phyloP scores from a whole-genome alignment of 2,797 vertebrate species.

The Xiphophorus birchmanni region DNA sequence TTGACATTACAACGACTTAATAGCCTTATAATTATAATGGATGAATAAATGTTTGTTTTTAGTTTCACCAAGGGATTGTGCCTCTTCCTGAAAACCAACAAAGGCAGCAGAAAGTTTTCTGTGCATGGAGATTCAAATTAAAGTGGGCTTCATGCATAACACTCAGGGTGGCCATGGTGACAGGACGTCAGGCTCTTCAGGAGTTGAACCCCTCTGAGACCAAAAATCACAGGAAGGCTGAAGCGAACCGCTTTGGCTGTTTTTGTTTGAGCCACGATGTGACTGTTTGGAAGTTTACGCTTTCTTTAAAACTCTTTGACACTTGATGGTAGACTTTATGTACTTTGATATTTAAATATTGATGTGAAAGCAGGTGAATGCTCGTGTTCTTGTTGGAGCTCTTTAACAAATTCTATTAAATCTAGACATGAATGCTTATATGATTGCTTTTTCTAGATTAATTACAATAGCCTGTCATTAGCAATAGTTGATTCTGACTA shows the following conservation, averaged over 20 bases:
- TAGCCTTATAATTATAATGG: constrained; percentile 11
- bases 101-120: constrained; percentile 16
- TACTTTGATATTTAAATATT: background rate
- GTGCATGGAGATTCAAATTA: constrained; percentile 35
- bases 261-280: constrained; percentile 12
- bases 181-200: constrained; percentile 62
- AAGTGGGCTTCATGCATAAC: constrained; percentile 57
- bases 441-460: constrained; percentile 55
- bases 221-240: constrained; percentile 43
- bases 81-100: constrained; percentile 27
- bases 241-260: constrained; percentile 26
- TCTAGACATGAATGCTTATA: constrained; percentile 44
- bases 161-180: constrained; percentile 52
- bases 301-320: background rate
- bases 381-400: constrained; percentile 13
- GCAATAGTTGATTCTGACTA: constrained; percentile 60
- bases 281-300: background rate
- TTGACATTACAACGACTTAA: constrained; percentile 24
- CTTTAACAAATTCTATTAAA: constrained; percentile 44
- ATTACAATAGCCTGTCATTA: constrained; percentile 62
- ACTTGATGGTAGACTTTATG: background rate
- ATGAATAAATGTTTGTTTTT: background rate
- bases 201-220: constrained; percentile 56
- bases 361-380: constrained; percentile 7
- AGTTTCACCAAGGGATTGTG: background rate